Evolutionary conservation across 2,113 vertebrate genomes (phyloP), one percentile per base, ranked within the genome.

Genomic region (Hypocryptadius cinnamomeus): DNA sequence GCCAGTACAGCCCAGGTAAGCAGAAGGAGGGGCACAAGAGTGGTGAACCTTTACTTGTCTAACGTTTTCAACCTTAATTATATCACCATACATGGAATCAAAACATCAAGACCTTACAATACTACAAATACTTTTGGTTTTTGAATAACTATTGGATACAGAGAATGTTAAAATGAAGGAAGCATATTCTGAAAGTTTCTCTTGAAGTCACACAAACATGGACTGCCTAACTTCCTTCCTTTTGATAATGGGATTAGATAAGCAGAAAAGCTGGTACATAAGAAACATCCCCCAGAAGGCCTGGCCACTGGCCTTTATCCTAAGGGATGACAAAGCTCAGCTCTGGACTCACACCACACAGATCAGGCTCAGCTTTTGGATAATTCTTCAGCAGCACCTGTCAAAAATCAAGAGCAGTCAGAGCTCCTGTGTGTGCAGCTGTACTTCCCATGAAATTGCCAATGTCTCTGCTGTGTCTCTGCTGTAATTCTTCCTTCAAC

Each of bases 21-120:
- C 61, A 72, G 28, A 56, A 23, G 3, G 15, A 72, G 5, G 5
- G 10, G 40, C 15, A 13, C 0, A 0, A 44, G 65, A 68, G 6
- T n/a, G 28, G 19, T 61, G 31, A 39, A 40, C 45, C 50, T 56
- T 84, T 18, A 40, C 48, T 61, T 64, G 39, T 42, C 3, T 0
- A 9, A 74, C 6, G 4, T 39, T 85, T 84, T 57, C 53, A 50
- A 17, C 28, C 27, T 85, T 79, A 51, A 72, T 71, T 87, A 44
- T 47, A 79, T 47, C 30, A 53, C n/a, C 22, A 37, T 22, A 40
- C n/a, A 44, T 64, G 35, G 70, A 94, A 39, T 25, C 9, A 69
- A 87, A 85, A 66, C 54, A 61, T 20, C 45, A 45, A 50, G 40
- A 59, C 23, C 35, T 87, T 61, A 48, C 30, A 64, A 27, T 21